Percentiles rank a stretch among this genome's conserved stretches.
phyloP scores from a whole-genome alignment of 2,113 vertebrate genomes.

The Uria lomvia region DNA sequence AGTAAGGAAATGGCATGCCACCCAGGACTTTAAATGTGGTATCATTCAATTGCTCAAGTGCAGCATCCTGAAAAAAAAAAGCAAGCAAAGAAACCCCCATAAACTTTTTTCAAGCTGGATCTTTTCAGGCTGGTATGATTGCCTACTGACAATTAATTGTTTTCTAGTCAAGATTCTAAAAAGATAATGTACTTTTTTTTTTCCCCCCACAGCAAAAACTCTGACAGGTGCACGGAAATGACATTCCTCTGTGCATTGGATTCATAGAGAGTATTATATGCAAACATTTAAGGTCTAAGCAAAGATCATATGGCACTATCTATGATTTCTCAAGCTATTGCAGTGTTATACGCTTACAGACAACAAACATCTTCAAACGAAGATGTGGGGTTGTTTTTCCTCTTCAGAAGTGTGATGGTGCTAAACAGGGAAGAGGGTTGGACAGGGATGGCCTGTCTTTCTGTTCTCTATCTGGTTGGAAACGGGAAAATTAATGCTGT shows the following conservation, averaged over 20 bases:
- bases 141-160: conserved; percentile 29
- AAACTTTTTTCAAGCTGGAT: conserved; percentile 51
- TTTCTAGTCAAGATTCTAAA: conserved; percentile 31
- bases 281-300: neutral
- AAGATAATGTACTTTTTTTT: neutral
- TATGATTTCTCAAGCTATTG: neutral
- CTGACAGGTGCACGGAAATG: conserved; percentile 48
- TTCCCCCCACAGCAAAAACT: conserved; percentile 26
- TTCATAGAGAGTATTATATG: neutral
- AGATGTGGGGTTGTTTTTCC: neutral
- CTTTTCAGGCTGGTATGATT: conserved; percentile 52
- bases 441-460: accelerated
- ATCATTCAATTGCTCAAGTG: conserved; percentile 55
- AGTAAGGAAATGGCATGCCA: conserved; percentile 58
- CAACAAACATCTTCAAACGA: neutral
- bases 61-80: conserved; percentile 12
- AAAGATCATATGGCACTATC: neutral
- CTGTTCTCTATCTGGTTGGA: neutral
- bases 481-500: neutral
- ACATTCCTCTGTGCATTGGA: neutral
- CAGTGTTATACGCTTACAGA: neutral
- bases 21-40: conserved; percentile 53
- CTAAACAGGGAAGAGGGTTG: neutral
- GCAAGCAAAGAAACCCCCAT: neutral
- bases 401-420: neutral